These are phyloP conservation scores for Lypha dubia DNA, from an alignment of 2,888 invertebrate genomes.

Conservation along the genomic window DNA sequence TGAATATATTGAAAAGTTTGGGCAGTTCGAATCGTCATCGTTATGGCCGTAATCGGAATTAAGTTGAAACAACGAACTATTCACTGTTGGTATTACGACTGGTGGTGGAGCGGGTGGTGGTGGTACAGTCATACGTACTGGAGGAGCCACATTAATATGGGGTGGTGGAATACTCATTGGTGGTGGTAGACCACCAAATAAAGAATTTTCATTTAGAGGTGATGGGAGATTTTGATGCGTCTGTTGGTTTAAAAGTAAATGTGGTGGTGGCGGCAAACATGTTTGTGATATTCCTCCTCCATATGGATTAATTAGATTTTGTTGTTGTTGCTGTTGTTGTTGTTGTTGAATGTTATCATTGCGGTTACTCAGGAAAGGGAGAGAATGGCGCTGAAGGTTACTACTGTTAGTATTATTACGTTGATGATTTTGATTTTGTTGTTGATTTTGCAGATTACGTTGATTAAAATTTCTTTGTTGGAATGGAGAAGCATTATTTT, in stretches of 20 bases:
- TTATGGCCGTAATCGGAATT: slow-evolving; percentile 83
- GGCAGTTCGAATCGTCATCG: slow-evolving; percentile 89
- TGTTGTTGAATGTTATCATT: slow-evolving; percentile 66
- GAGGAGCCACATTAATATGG: slow-evolving; percentile 54
- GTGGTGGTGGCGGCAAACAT: slow-evolving; percentile 69
- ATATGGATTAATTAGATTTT: slow-evolving; percentile 68
- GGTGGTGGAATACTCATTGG: slow-evolving; percentile 73
- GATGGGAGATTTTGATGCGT: slow-evolving; percentile 47
- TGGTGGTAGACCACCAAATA: slow-evolving; percentile 77
- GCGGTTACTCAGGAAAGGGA: slow-evolving; percentile 73
- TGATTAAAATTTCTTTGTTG: slow-evolving; percentile 78
- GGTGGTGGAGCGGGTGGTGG: slow-evolving; percentile 81
- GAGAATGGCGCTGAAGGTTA: slow-evolving; percentile 73
- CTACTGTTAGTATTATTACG: slow-evolving; percentile 56
- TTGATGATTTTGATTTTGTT: slow-evolving; percentile 72
- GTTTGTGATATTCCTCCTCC: slow-evolving; percentile 42
- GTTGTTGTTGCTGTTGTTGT: slow-evolving; percentile 72
- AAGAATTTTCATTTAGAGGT: slow-evolving; percentile 64
- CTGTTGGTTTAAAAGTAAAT: slow-evolving; percentile 44
- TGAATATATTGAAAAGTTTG: slow-evolving; percentile 93
- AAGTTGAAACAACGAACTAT: slow-evolving; percentile 79
- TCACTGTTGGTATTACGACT: slow-evolving; percentile 78
- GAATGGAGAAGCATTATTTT: slow-evolving; percentile 76
- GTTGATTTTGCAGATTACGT: slow-evolving; percentile 76
- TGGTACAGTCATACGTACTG: slow-evolving; percentile 76